Base-by-base conservation (phyloP, 2,797 vertebrate species). In the Scolopax rusticola region DNA sequence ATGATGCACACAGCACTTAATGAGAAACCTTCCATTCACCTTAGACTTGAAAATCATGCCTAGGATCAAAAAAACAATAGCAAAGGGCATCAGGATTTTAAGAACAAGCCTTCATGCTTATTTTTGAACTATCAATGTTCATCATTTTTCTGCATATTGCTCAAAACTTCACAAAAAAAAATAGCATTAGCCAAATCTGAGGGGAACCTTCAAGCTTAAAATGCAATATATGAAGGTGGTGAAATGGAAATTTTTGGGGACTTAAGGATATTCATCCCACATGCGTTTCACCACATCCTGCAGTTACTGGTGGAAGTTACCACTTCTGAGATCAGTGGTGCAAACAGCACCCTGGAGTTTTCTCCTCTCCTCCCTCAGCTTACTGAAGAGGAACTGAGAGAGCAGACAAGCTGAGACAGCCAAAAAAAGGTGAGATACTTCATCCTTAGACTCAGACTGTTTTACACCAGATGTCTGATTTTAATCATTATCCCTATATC, bases 151-250 rank as follows among this genome's bases (percentile, higher is more conserved):
- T 69, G 27, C 84, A 17, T 28, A 43, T 19, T 59, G 33, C 17
- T 48, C 43, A 33, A 85, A 74, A 63, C 21, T 20, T 83, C 2
- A 61, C n/a, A 61, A 61, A 45, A 81, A 81, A 15, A 4, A 4
- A 4, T 30, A 82, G 24, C 19, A 75, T 20, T 6, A 75, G 30
- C 40, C 43, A 82, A 60, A 84, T 71, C 56, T 41, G 64, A 84
- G n/a, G 28, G 12, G 23, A 65, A 83, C 6, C 36, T 63, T 56
- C 41, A 63, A 65, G 41, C 19, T 69, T 71, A 61, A 68, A 28
- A 75, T 15, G 21, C 23, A 51, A 41, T 0, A 0, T 11, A 50
- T 5, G 41, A 53, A 1, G 0, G 25, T 9, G 11, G 25, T 24
- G 4, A 83, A 59, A 84, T 6, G 10, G 33, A 54, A 93, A 59